Conservation (phyloP, 2,797 vertebrate species). For the Sebastes nivosus region DNA sequence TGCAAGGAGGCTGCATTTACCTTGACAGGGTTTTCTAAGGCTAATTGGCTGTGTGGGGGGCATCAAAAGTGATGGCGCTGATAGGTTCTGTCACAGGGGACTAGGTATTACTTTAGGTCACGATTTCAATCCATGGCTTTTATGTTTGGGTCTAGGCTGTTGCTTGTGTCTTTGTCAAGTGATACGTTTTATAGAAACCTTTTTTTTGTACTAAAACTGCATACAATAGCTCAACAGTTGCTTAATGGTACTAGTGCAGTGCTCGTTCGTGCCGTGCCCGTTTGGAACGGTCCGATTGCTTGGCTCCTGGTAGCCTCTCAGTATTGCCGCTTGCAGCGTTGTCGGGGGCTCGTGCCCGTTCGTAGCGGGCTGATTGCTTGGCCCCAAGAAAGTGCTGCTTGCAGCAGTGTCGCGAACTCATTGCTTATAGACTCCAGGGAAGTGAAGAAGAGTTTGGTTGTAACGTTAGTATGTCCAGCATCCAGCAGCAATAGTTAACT, state of each 20-base stretch:
- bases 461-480: neutral
- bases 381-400: neutral
- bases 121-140: neutral
- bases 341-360: neutral
- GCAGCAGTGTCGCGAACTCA: neutral
- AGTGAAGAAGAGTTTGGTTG: neutral
- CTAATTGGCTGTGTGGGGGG: slow-evolving; percentile 38
- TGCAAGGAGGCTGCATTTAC: slow-evolving; percentile 48
- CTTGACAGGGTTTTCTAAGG: slow-evolving; percentile 41
- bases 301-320: too few relatives aligned
- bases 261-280: too few relatives aligned
- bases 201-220: neutral
- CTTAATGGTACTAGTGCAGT: neutral
- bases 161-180: neutral
- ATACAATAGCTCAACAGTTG: neutral
- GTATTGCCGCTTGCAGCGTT: neutral
- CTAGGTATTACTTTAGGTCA: neutral
- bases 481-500: neutral
- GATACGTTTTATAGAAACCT: neutral
- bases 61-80: slow-evolving; percentile 16
- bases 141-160: neutral
- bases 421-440: neutral
- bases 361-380: neutral
- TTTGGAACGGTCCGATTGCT: too few relatives aligned
- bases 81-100: neutral